These are phyloP conservation scores for Brienomyrus longianalis DNA, from an alignment of 2,113 vertebrate genomes.

Conservation along the genomic window DNA sequence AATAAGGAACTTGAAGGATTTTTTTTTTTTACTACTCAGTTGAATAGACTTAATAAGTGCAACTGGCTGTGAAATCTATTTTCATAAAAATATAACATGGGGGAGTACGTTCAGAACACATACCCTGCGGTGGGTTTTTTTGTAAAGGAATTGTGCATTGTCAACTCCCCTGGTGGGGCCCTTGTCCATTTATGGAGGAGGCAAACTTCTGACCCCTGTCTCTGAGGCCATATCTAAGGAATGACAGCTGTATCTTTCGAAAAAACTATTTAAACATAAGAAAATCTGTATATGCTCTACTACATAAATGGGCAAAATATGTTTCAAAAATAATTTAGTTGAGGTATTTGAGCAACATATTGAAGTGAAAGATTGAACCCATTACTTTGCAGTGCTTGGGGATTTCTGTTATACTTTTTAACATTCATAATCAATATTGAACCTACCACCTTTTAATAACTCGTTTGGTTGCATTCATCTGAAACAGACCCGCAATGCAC, in stretches of 20 bases:
- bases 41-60: conserved; percentile 1
- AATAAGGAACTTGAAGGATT: background rate
- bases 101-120: background rate
- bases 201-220: background rate
- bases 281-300: background rate
- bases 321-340: background rate
- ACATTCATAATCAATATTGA: background rate
- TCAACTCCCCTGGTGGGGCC: background rate
- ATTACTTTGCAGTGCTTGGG: background rate
- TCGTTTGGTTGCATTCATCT: background rate
- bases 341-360: background rate
- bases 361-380: background rate
- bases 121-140: background rate
- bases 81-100: background rate
- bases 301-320: background rate
- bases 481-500: background rate
- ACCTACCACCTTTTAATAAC: background rate
- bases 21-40: background rate
- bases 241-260: background rate
- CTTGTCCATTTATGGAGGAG: background rate
- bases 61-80: background rate
- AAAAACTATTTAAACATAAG: background rate
- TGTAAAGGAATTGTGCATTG: background rate
- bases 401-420: background rate
- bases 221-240: background rate